Evolutionary conservation across 2,113 vertebrate species (phyloP).

Genomic region (Pleuronectes platessa): DNA sequence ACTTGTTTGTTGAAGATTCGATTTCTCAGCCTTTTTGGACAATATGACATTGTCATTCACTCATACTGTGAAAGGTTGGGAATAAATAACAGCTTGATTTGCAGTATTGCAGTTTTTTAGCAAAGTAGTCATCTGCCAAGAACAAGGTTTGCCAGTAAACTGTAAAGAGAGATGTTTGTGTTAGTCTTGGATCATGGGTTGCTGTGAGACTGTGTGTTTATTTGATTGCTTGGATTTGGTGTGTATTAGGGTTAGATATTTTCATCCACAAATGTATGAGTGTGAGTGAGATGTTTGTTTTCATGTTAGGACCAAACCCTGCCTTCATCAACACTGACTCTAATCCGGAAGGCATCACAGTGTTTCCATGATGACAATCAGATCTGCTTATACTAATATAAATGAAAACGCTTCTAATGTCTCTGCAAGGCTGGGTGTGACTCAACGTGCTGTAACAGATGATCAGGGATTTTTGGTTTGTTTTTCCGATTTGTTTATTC

Average conservation of each 20-base stretch:
- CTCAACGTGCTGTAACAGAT: constrained; percentile 38
- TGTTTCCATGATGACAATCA: constrained; percentile 73
- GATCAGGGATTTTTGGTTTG: constrained; percentile 43
- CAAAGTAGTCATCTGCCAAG: constrained; percentile 52
- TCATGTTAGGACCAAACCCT: constrained; percentile 49
- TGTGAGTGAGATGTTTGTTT: constrained; percentile 60
- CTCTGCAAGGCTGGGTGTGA: constrained; percentile 55
- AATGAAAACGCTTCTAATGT: constrained; percentile 63
- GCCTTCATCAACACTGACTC: constrained; percentile 61
- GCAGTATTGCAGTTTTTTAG: constrained; percentile 32
- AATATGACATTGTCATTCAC: constrained; percentile 30
- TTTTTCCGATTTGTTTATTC: constrained; percentile 41
- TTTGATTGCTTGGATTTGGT: constrained; percentile 45
- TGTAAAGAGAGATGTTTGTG: constrained; percentile 71
- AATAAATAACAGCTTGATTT: constrained; percentile 32
- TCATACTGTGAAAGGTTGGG: constrained; percentile 19
- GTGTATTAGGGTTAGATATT: constrained; percentile 13
- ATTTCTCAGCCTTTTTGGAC: constrained; percentile 29
- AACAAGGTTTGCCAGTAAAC: constrained; percentile 64
- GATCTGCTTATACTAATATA: constrained; percentile 70
- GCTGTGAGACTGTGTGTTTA: constrained; percentile 37
- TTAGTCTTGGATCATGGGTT: constrained; percentile 59
- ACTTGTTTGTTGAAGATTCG: constrained; percentile 27
- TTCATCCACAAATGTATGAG: constrained; percentile 12
- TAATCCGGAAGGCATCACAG: constrained; percentile 59